A percentile compares a stretch with the other conserved stretches of the same genome.
Conservation (phyloP, 2,888 invertebrate genomes). For the Pharmacophagus antenor region DNA sequence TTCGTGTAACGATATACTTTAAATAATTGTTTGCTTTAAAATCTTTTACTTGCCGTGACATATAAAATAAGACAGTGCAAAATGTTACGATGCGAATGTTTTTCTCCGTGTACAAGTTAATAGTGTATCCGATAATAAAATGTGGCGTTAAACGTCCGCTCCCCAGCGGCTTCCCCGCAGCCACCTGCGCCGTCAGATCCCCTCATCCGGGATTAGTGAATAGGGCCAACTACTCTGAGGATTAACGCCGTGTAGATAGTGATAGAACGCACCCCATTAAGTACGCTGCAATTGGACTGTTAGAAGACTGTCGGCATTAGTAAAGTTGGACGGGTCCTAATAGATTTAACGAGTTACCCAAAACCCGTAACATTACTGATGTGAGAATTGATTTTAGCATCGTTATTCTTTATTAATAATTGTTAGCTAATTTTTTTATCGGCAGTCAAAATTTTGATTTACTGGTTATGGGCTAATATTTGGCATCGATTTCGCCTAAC, state of each 20-base stretch:
- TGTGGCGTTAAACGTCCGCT: constrained; percentile 4
- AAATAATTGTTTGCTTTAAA: no score
- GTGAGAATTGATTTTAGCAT: background rate
- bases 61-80: no score
- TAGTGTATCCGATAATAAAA: constrained; percentile 11
- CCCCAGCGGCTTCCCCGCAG: constrained; percentile 7
- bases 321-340: constrained; percentile 19
- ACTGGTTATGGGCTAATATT: no score
- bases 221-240: constrained; percentile 49
- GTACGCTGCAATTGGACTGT: constrained; percentile 49
- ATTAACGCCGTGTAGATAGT: constrained; percentile 57
- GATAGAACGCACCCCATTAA: constrained; percentile 63
- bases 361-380: background rate
- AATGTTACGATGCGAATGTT: background rate
- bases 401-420: background rate
- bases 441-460: no score
- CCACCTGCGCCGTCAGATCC: constrained; percentile 36
- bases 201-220: constrained; percentile 36
- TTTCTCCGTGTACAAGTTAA: background rate
- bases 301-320: constrained; percentile 29
- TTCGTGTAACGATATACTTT: no score
- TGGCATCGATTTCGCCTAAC: no score
- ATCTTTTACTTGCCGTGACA: no score
- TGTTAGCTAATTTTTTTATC: background rate
- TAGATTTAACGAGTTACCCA: constrained; percentile 14